A percentile compares a stretch with the other conserved stretches of the same genome.
Evolutionary conservation across 2,113 vertebrate species (phyloP).

Genomic region (Riparia riparia): DNA sequence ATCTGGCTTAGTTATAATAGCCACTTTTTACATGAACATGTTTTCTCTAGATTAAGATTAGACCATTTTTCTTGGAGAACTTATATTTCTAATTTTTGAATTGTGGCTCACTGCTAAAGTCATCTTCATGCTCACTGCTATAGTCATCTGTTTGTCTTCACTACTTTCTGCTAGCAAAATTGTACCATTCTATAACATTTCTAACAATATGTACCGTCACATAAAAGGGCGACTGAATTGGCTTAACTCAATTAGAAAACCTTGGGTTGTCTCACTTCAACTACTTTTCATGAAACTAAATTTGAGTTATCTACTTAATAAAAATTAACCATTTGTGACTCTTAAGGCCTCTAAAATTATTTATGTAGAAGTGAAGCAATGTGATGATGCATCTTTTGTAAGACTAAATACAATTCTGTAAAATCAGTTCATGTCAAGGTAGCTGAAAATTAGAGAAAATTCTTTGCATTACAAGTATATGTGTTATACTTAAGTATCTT

Average conservation of each 20-base stretch:
- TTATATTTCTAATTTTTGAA: slow-evolving; percentile 43
- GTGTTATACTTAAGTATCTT: neutral
- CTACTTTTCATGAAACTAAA: slow-evolving; percentile 41
- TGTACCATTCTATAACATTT: slow-evolving; percentile 6
- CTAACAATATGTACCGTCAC: slow-evolving; percentile 19
- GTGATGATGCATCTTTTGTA: slow-evolving; percentile 3
- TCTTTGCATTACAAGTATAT: neutral
- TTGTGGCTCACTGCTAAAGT: slow-evolving; percentile 11
- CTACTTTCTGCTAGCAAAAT: slow-evolving; percentile 12
- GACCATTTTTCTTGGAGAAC: neutral
- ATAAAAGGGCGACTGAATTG: slow-evolving; percentile 58
- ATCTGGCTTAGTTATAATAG: neutral
- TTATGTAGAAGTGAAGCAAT: slow-evolving; percentile 18
- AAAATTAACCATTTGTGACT: neutral
- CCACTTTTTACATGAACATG: neutral
- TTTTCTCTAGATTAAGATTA: neutral
- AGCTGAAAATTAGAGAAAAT: slow-evolving; percentile 21
- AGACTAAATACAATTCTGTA: slow-evolving; percentile 20
- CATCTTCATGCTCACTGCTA: neutral
- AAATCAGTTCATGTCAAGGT: neutral
- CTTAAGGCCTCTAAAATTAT: slow-evolving; percentile 54
- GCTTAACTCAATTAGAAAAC: slow-evolving; percentile 57
- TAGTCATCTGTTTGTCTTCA: neutral
- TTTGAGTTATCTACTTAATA: slow-evolving; percentile 46
- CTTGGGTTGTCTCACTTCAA: slow-evolving; percentile 30